These are phyloP conservation scores for Ammospiza nelsoni DNA, from an alignment of 2,113 vertebrate species.

Conservation along the genomic window DNA sequence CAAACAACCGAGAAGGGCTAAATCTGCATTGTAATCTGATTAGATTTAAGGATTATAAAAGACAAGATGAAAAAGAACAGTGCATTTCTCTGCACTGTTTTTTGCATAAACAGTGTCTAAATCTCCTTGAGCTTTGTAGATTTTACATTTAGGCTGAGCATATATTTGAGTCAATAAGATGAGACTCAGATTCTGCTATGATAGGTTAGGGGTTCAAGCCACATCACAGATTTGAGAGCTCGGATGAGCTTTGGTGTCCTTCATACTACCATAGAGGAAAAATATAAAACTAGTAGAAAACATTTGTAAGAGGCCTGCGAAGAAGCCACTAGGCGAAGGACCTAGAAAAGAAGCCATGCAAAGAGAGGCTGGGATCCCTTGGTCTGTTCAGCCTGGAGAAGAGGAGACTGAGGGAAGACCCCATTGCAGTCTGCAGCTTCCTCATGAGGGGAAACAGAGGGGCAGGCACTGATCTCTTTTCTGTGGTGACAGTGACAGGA, in stretches of 20 bases:
- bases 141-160: neutral
- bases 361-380: neutral
- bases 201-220: neutral
- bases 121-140: neutral
- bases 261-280: neutral
- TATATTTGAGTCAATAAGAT: neutral
- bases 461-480: neutral
- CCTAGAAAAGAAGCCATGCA: neutral
- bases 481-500: neutral
- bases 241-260: neutral
- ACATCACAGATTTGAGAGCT: neutral
- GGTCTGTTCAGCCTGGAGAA: neutral
- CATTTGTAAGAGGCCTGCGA: neutral
- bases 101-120: neutral
- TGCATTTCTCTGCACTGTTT: neutral
- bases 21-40: neutral
- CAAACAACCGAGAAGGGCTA: neutral
- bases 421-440: neutral
- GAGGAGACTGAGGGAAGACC: neutral
- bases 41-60: neutral
- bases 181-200: neutral
- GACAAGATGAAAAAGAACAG: neutral
- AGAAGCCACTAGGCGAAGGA: neutral
- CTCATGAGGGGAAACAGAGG: accelerated
- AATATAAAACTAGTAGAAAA: neutral